Evolutionary conservation across 2,797 vertebrate genomes (phyloP).

Genomic region (Acanthiza pusilla): DNA sequence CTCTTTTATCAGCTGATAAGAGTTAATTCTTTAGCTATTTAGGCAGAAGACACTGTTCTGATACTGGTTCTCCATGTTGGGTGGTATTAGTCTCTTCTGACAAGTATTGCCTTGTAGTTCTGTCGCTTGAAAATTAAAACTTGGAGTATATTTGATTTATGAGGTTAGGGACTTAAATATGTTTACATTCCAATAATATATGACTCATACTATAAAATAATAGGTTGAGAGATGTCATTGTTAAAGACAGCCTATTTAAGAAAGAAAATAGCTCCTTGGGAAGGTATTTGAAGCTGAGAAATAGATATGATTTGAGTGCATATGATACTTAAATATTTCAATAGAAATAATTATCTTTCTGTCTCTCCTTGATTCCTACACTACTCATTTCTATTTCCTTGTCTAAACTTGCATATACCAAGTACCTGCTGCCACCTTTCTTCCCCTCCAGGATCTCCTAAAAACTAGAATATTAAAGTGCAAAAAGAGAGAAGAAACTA

Average conservation of each 20-base stretch:
- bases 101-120: neutral
- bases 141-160: neutral
- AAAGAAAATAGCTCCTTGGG: neutral
- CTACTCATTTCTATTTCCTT: neutral
- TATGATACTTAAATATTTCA: neutral
- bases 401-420: neutral
- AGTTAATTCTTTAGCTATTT: constrained; percentile 19
- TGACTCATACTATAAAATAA: neutral
- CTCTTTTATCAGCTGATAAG: neutral
- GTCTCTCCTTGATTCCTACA: neutral
- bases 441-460: neutral
- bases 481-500: neutral
- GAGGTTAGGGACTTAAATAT: neutral
- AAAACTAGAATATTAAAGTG: neutral
- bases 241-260: neutral
- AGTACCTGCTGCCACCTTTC: neutral
- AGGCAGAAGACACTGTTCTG: neutral
- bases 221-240: neutral
- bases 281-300: neutral
- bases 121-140: neutral
- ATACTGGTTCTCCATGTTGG: neutral
- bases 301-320: neutral
- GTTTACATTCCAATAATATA: neutral
- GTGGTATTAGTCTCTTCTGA: neutral
- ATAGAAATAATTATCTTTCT: neutral